These are phyloP conservation scores for Habroteleia sp. DNA, from an alignment of 2,888 invertebrate species.

Conservation along the genomic window DNA sequence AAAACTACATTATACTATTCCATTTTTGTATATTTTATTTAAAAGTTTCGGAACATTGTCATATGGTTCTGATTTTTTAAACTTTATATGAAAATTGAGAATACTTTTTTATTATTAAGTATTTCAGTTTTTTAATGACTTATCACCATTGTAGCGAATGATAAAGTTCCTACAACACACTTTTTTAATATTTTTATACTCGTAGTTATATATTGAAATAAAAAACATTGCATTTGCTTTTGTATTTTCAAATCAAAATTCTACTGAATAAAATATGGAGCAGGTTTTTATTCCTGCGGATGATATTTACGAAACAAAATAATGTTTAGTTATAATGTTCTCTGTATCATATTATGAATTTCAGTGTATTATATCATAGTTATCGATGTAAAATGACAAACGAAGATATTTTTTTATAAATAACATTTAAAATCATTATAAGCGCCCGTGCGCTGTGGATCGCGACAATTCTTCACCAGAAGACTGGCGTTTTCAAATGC, in stretches of 20 bases:
- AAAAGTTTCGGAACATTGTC: too few relatives aligned
- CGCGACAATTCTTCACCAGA: not conserved
- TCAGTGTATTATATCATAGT: conserved; percentile 37
- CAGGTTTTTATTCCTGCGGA: conserved; percentile 2
- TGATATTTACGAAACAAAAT: conserved; percentile 5
- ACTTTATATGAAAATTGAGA: too few relatives aligned
- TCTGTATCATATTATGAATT: conserved; percentile 40
- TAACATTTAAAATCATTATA: conserved; percentile 2
- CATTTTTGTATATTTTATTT: too few relatives aligned
- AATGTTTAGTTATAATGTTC: conserved; percentile 7
- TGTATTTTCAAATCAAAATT: too few relatives aligned
- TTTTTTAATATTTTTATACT: conserved; percentile 6
- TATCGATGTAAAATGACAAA: conserved; percentile 31
- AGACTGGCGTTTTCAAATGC: conserved; percentile 2
- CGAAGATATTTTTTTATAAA: conserved; percentile 47
- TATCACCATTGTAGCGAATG: too few relatives aligned
- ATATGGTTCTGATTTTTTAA: too few relatives aligned
- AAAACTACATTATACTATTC: too few relatives aligned
- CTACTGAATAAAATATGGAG: conserved; percentile 13
- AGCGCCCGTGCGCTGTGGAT: conserved; percentile 1
- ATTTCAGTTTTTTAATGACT: too few relatives aligned
- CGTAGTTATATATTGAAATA: not conserved
- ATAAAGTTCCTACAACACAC: conserved; percentile 4
- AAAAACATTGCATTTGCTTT: too few relatives aligned
- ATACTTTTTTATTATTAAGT: too few relatives aligned